Base-by-base conservation (phyloP, 2,113 vertebrate species). In the Myanophis thanlyinensis region DNA sequence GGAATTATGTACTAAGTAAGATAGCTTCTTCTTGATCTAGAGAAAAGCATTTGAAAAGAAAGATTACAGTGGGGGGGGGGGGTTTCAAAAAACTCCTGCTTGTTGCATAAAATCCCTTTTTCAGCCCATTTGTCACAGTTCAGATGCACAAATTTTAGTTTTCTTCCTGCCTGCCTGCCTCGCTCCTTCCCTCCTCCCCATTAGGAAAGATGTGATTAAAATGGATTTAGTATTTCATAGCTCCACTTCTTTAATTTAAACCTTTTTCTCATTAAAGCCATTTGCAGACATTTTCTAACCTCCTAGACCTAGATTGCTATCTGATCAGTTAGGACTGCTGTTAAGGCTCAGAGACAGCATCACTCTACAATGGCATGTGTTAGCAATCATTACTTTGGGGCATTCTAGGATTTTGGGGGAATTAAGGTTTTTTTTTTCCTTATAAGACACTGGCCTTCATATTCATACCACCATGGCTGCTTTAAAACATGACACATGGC, bases 51-150 rank as follows among this genome's bases (percentile, higher is more conserved):
- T 40, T 3, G 54, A 93, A 93, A 90, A 12, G 88, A 93, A 93
- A 84, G 0, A 90, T 40, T 23, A 8, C 5, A 23, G 23, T 25
- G 48, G 35, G 18, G 0, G 1, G 0, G 0, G 0, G 11, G 48
- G 25, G 0, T 87, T 88, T 93, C 12, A 6, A 47, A 27, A 46
- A 85, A 47, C 23, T 1, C 62, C 12, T n/a, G 18, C 20, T 88
- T 94, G 89, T 94, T 59, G 93, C 91, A 93, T 3, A 59, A 95
- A 92, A 20, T 93, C 85, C 15, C 18, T 1, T 86, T 96, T 94
- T 92, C 52, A 90, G 94, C 46, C 30, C 18, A 23, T 95, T 95
- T 96, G 93, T 94, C 87, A 95, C 91, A 91, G 88, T 94, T 96
- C 91, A 93, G 92, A 94, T 23, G 91, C 12, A 90, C 40, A 93